A percentile compares a stretch with the other conserved stretches of the same genome.
phyloP scores from a whole-genome alignment of 2,888 invertebrate genomes.

The Catocala sponsa region DNA sequence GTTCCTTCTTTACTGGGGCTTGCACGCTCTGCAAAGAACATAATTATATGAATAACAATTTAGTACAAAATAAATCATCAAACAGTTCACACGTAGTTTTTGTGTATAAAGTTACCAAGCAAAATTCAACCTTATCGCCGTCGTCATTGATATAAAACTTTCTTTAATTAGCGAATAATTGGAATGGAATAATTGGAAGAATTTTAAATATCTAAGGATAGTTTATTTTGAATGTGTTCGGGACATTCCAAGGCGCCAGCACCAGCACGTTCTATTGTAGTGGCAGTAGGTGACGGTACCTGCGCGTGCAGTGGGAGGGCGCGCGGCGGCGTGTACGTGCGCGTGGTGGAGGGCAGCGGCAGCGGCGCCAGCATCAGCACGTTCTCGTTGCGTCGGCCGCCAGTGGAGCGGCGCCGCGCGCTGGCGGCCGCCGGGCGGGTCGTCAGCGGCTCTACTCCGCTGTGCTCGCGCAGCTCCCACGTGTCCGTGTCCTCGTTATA shows the following conservation, averaged over 20 bases:
- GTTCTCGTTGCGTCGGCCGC: slow-evolving; percentile 90
- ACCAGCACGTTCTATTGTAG: no score
- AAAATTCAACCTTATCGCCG: no score
- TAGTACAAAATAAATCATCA: no score
- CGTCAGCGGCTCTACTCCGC: slow-evolving; percentile 76
- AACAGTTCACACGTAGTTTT: no score
- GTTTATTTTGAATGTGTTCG: no score
- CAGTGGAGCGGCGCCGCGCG: slow-evolving; percentile 88
- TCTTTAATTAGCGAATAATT: no score
- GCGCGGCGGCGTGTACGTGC: slow-evolving; percentile 88
- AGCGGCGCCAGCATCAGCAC: slow-evolving; percentile 92
- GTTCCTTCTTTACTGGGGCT: slow-evolving; percentile 64
- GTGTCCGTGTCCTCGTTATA: slow-evolving; percentile 83
- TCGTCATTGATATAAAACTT: no score
- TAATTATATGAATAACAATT: no score
- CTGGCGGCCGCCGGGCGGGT: slow-evolving; percentile 88
- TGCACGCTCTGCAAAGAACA: slow-evolving; percentile 55
- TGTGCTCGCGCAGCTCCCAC: slow-evolving; percentile 95
- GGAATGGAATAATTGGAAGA: no score
- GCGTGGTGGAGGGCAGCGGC: slow-evolving; percentile 92
- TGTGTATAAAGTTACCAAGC: no score
- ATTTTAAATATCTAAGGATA: no score
- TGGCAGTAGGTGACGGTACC: slow-evolving; percentile 2
- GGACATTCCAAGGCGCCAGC: no score
- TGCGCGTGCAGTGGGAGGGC: not conserved